Base-by-base conservation (phyloP, 1,140 invertebrate species). In the Chironomus tepperi region DNA sequence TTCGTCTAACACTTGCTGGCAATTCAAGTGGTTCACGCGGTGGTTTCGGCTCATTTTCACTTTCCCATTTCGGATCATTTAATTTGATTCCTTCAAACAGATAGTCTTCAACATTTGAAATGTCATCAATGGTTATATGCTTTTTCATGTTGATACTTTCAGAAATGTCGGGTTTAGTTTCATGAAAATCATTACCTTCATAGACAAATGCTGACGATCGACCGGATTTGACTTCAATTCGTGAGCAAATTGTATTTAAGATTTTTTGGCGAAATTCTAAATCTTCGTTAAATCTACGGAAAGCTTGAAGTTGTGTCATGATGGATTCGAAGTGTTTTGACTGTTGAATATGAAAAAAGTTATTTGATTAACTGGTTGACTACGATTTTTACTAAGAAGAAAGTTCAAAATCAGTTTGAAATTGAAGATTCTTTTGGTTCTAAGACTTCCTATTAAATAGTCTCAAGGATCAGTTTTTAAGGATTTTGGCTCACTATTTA, bases 31-130 rank as follows among this genome's bases (percentile, higher is more conserved):
- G 24, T 5, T 34, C 24, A 2, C 5, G 1, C 24, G 24, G 24
- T 34, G 24, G 24, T 34, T 34, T 34, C 5, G 24, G 24, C 5
- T 34, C 24, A 34, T 34, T 79, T 57, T 84, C 83, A 83, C 24
- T 83, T 81, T 84, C 86, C 79, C 79, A 84, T 75, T 81, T 72
- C 65, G 80, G 77, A n/a, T n/a, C n/a, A 1, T 57, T 5, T 5
- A 57, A 57, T n/a, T 15, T 57, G 3, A 57, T 57, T 12, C 47
- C 47, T 12, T 57, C 47, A 15, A 57, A 12, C 1, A 57, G 12
- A 12, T 15, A 12, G 15, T 8, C 8, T 57, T 9, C 47, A 10
- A 12, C 47, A 57, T 57, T n/a, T 12, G 47, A 12, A 15, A 57
- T 57, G 47, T 57, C 47, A 12, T 57, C 10, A 5, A n/a, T 12